These are phyloP conservation scores for Strix aluco DNA, from an alignment of 2,113 vertebrate genomes.

Conservation along the genomic window DNA sequence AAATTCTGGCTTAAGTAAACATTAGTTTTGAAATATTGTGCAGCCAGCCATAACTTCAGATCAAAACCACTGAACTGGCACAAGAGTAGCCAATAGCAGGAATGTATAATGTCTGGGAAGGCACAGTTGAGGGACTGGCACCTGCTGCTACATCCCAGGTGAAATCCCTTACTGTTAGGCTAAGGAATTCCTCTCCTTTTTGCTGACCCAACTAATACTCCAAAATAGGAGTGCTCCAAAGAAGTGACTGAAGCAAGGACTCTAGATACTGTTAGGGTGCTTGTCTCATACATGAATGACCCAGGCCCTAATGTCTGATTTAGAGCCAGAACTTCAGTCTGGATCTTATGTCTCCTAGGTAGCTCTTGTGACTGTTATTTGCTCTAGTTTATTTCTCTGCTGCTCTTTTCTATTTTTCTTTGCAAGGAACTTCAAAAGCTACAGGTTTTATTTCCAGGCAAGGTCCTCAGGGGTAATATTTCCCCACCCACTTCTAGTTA, in stretches of 20 bases:
- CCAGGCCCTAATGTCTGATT: background rate
- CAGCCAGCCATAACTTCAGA: background rate
- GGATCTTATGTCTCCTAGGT: background rate
- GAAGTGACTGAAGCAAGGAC: background rate
- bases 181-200: background rate
- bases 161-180: background rate
- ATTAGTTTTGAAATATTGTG: conserved; percentile 10
- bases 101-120: background rate
- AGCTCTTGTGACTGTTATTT: background rate
- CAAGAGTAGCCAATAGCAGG: background rate
- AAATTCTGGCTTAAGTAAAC: background rate
- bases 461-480: conserved; percentile 49
- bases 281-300: fast-evolving
- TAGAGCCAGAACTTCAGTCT: background rate
- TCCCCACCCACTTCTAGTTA: conserved; percentile 50
- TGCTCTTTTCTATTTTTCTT: background rate
- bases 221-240: background rate
- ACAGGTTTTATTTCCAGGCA: conserved; percentile 23
- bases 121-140: background rate
- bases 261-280: background rate
- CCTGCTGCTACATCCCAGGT: background rate
- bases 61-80: background rate
- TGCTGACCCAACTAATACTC: background rate
- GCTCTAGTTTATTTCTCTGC: background rate
- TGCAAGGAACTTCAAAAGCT: conserved; percentile 47